Percentiles rank a stretch among this genome's conserved stretches.
Evolutionary conservation across 2,113 vertebrate genomes (phyloP).

Genomic region (Thalassarche chlororhynchos): DNA sequence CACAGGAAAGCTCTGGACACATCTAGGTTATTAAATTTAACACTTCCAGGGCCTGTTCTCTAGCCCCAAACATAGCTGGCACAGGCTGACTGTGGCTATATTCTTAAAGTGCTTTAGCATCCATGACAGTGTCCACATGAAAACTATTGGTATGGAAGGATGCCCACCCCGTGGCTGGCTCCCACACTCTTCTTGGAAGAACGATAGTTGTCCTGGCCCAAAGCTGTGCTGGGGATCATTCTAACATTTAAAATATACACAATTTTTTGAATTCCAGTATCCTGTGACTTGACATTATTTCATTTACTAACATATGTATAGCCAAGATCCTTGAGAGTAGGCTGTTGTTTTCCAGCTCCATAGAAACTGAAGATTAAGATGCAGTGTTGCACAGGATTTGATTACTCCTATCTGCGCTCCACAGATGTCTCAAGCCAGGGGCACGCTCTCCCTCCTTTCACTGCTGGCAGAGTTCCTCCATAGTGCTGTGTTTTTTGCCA

Average conservation of each 20-base stretch:
- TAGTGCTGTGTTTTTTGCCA: not conserved
- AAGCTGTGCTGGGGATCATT: not conserved
- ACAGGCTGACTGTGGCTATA: not conserved
- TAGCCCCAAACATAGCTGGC: not conserved
- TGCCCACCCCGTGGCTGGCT: not conserved
- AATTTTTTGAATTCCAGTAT: not conserved
- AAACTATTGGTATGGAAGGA: not conserved
- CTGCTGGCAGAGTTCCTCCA: not conserved
- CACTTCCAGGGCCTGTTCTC: not conserved
- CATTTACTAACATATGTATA: not conserved
- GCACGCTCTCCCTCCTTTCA: not conserved
- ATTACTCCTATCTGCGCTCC: not conserved
- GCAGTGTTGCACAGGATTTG: not conserved
- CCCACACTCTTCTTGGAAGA: not conserved
- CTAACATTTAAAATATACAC: not conserved
- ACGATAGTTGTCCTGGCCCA: not conserved
- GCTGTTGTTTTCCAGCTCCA: not conserved
- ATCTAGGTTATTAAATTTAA: not conserved
- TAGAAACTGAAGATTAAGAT: not conserved
- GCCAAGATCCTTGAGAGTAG: not conserved
- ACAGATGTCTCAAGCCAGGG: not conserved
- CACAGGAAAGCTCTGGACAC: not conserved
- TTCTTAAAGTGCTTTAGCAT: not conserved
- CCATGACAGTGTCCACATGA: not conserved
- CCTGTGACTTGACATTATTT: not conserved